Evolutionary conservation across 2,888 invertebrate species (phyloP), one percentile per base, ranked within the genome.

Genomic region (Hyles lineata): DNA sequence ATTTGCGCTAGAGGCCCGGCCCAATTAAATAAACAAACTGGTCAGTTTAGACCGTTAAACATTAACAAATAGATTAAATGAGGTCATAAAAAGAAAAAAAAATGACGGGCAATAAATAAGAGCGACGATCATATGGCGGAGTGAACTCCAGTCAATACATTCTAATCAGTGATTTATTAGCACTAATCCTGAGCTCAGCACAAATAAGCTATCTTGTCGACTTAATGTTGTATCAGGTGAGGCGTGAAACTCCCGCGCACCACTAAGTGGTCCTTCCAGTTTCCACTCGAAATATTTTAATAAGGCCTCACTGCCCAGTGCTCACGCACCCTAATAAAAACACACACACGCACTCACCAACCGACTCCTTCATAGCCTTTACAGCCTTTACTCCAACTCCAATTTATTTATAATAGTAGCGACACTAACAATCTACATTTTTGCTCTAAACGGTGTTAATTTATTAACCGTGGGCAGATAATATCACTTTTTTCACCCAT

Each of bases 131-230:
- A 87, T 88, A 88, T 88, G 89, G 87, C 89, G 84, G 85, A 92
- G 89, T 90, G 91, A 93, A 90, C 89, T 91, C 92, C 91, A 93
- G 94, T 94, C 93, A 94, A 93, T 93, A 93, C 93, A 93, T 93
- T 94, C 92, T 94, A 94, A 94, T 94, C 94, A 94, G 92, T 94
- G 94, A 94, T 94, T 93, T 94, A 94, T 93, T 92, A 90, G 91
- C 90, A 90, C 92, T 94, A 94, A 94, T 94, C 94, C 93, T 87
- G 90, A 87, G 92, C 92, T 91, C 90, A 93, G 93, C 94, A 94
- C 94, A 94, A 94, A 94, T 94, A 94, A 94, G 94, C 94, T 94
- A 94, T 94, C 94, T 93, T 93, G 94, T 93, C 93, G 94, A 92
- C 92, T 94, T 93, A 93, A 94, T 93, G 94, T 93, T 92, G 91